These are phyloP conservation scores for Astreopora myriophthalma DNA, from an alignment of 64 coral and sea anemone genomes.

Conservation along the genomic window DNA sequence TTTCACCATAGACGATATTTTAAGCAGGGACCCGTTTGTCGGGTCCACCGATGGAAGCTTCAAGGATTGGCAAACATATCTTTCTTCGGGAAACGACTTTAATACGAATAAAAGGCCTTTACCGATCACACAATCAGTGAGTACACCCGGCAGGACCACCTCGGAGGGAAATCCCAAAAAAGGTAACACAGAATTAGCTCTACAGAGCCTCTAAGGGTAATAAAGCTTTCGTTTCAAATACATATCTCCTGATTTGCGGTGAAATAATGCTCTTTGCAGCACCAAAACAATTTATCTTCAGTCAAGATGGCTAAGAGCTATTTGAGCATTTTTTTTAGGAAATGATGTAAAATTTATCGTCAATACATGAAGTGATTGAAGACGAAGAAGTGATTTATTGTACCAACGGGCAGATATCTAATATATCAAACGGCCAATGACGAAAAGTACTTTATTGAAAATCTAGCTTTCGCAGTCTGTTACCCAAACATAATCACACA, in stretches of 20 bases:
- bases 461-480: neutral
- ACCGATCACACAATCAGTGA: neutral
- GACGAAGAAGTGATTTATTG: too few species aligned
- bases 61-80: neutral
- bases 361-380: too few species aligned
- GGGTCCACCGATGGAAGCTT: neutral
- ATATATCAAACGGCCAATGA: neutral
- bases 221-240: too few species aligned
- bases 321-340: too few species aligned
- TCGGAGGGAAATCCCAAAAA: neutral
- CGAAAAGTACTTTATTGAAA: neutral
- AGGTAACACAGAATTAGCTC: too few species aligned
- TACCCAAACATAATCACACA: neutral
- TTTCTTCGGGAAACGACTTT: neutral
- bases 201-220: too few species aligned
- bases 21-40: neutral
- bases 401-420: neutral
- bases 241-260: too few species aligned
- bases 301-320: too few species aligned
- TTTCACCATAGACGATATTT: constrained; percentile 1
- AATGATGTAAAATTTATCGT: too few species aligned
- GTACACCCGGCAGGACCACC: neutral
- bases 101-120: neutral
- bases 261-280: too few species aligned
- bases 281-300: too few species aligned